Percentiles rank a stretch among this genome's conserved stretches.
Conservation (phyloP, 1,140 invertebrate genomes). For the Apis cerana region DNA sequence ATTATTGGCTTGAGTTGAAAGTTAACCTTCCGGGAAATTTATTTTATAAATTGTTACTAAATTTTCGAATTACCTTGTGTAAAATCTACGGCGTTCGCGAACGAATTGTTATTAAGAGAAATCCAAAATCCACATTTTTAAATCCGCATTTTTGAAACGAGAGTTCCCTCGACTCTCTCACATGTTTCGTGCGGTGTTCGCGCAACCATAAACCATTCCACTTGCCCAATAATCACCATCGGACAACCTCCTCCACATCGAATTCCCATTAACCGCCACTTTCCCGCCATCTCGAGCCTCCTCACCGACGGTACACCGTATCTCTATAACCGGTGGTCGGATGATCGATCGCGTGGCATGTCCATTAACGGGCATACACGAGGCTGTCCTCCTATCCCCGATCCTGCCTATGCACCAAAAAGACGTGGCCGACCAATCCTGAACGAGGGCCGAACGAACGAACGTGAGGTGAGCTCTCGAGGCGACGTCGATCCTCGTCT, state of each 20-base stretch:
- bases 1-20: background rate
- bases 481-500: constrained; percentile 18
- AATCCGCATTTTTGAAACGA: no score
- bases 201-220: background rate
- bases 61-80: no score
- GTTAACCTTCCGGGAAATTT: no score
- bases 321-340: background rate
- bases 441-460: constrained; percentile 9
- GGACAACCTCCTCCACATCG: background rate
- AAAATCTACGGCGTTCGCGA: no score
- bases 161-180: background rate
- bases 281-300: background rate
- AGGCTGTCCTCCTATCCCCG: constrained; percentile 25
- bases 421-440: constrained; percentile 45
- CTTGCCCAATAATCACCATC: background rate
- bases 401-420: constrained; percentile 6
- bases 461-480: constrained; percentile 41
- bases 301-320: no score
- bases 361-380: constrained; percentile 25
- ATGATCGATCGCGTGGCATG: constrained; percentile 50
- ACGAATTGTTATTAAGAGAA: no score
- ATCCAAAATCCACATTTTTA: no score
- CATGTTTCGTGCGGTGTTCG: no score
- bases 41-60: no score
- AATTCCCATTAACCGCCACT: background rate